Evolutionary conservation across 2,888 invertebrate genomes (phyloP).

Genomic region (Lochmaea capreae): DNA sequence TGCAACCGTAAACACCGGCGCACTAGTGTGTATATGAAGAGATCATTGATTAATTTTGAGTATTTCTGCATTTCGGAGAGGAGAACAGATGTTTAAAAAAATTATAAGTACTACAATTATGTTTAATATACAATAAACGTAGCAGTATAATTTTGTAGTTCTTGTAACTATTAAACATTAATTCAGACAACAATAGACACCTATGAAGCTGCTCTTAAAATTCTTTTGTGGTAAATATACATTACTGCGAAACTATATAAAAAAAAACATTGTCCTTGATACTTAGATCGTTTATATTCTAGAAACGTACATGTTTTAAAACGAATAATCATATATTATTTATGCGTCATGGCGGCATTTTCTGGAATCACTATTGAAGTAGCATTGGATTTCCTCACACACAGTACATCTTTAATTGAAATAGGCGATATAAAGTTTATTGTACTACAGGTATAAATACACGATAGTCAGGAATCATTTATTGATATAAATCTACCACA

Average conservation of each 20-base stretch:
- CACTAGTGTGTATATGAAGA: too few relatives aligned
- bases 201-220: slow-evolving; percentile 10
- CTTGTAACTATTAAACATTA: slow-evolving; percentile 14
- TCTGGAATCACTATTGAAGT: slow-evolving; percentile 20
- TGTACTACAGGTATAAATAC: not conserved
- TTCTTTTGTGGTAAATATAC: slow-evolving; percentile 25
- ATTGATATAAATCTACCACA: too few relatives aligned
- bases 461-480: not conserved
- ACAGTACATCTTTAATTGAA: not conserved
- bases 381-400: slow-evolving; percentile 15
- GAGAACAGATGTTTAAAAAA: too few relatives aligned
- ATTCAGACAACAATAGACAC: slow-evolving; percentile 34
- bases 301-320: slow-evolving; percentile 38
- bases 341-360: slow-evolving; percentile 37
- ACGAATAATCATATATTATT: slow-evolving; percentile 43
- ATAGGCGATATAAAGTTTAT: not conserved
- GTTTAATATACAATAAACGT: not conserved
- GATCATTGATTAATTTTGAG: too few relatives aligned
- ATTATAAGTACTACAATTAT: not conserved
- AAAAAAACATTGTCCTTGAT: slow-evolving; percentile 39
- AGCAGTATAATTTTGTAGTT: not conserved
- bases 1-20: too few relatives aligned
- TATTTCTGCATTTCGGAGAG: too few relatives aligned
- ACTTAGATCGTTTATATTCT: slow-evolving; percentile 37
- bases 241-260: slow-evolving; percentile 32